These are phyloP conservation scores for Caenorhabditis sp. DNA, from an alignment of 2,888 invertebrate genomes.

Conservation along the genomic window DNA sequence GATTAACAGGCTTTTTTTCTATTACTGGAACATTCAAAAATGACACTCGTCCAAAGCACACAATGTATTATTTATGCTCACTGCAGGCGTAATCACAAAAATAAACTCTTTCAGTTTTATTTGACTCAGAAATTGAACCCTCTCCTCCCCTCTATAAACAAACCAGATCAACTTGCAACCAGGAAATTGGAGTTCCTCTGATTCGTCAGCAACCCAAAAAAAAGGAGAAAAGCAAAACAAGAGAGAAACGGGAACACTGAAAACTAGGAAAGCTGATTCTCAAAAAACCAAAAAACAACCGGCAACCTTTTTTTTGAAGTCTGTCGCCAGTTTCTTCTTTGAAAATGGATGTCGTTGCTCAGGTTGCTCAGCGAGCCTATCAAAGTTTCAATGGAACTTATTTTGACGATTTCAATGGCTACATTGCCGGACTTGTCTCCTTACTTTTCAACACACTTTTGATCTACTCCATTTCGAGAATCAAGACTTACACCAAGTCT, in stretches of 20 bases:
- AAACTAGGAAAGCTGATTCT: neutral
- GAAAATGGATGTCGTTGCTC: neutral
- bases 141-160: slow-evolving; percentile 11
- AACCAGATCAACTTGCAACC: slow-evolving; percentile 39
- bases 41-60: neutral
- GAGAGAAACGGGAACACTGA: neutral
- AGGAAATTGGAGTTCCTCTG: slow-evolving; percentile 16
- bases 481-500: slow-evolving; percentile 44
- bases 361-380: no score
- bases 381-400: slow-evolving; percentile 29
- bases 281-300: slow-evolving; percentile 4
- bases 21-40: no score
- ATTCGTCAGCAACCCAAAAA: neutral
- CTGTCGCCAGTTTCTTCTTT: neutral
- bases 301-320: neutral
- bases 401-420: slow-evolving; percentile 49
- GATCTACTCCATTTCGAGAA: slow-evolving; percentile 30
- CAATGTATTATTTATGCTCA: neutral
- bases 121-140: slow-evolving; percentile 9
- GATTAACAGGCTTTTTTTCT: no score
- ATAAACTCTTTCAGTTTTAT: slow-evolving; percentile 26
- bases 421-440: slow-evolving; percentile 26
- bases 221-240: neutral
- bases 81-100: slow-evolving; percentile 26
- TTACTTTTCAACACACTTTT: slow-evolving; percentile 33